phyloP scores from a whole-genome alignment of 2,797 vertebrate species.

The Sparus aurata region DNA sequence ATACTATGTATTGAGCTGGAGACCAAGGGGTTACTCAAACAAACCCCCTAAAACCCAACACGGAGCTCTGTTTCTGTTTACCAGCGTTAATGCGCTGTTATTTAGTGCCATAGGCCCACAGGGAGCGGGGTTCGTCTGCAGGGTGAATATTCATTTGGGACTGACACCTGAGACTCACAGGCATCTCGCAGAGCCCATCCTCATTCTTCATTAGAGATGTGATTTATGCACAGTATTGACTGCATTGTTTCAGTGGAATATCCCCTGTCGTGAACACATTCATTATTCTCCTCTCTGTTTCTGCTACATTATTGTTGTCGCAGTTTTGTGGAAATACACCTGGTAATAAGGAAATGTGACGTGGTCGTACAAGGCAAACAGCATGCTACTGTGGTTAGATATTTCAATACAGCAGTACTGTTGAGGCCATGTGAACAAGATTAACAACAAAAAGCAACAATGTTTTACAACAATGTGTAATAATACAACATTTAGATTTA shows the following conservation, averaged over 20 bases:
- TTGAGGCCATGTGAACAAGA: slow-evolving; percentile 4
- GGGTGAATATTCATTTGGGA: slow-evolving; percentile 90
- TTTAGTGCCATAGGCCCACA: slow-evolving; percentile 77
- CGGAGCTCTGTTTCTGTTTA: slow-evolving; percentile 70
- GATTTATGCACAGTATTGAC: slow-evolving; percentile 50
- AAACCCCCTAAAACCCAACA: slow-evolving; percentile 66
- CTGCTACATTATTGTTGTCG: slow-evolving; percentile 22
- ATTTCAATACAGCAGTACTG: slow-evolving; percentile 15
- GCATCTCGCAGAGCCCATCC: slow-evolving; percentile 33
- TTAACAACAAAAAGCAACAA: slow-evolving; percentile 19
- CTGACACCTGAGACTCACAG: slow-evolving; percentile 86
- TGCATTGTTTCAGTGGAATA: slow-evolving; percentile 63
- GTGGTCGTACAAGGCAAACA: neutral
- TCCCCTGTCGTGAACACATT: slow-evolving; percentile 1
- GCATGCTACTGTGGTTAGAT: slow-evolving; percentile 16
- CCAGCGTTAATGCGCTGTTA: slow-evolving; percentile 73
- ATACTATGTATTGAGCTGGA: slow-evolving; percentile 56
- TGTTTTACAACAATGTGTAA: slow-evolving; percentile 18
- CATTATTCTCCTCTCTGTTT: slow-evolving; percentile 12
- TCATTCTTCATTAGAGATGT: slow-evolving; percentile 54
- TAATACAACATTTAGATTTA: slow-evolving; percentile 41
- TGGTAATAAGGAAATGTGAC: slow-evolving; percentile 18
- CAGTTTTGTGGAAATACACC: slow-evolving; percentile 1
- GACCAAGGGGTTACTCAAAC: slow-evolving; percentile 80
- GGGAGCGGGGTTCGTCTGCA: slow-evolving; percentile 82